Conservation (phyloP, 2,888 invertebrate genomes). For the Synergus japonicus region DNA sequence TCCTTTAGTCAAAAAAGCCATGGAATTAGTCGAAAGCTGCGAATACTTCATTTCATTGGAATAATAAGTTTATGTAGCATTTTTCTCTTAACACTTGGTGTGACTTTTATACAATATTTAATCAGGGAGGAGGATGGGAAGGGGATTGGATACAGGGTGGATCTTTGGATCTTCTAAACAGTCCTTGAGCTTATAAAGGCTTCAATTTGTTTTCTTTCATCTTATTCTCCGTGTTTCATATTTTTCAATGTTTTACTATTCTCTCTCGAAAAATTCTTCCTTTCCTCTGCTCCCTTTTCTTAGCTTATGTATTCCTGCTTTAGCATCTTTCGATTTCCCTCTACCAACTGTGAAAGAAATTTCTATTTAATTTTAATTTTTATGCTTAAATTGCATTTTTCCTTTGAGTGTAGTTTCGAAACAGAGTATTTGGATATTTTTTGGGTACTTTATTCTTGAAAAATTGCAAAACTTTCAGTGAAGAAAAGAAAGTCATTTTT, state of each 20-base stretch:
- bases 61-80: conserved; percentile 60
- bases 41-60: conserved; percentile 55
- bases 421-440: background rate
- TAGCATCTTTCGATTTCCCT: background rate
- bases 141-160: conserved; percentile 51
- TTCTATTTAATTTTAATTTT: background rate
- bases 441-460: no score
- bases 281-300: conserved; percentile 29
- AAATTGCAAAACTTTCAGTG: no score
- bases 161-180: conserved; percentile 58
- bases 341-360: conserved; percentile 13
- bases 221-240: conserved; percentile 47
- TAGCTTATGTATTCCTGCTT: conserved; percentile 14
- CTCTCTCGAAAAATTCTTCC: conserved; percentile 34
- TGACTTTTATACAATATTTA: conserved; percentile 60
- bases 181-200: conserved; percentile 74
- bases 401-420: background rate
- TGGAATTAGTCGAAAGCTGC: conserved; percentile 57
- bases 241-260: conserved; percentile 42
- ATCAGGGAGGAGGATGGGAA: conserved; percentile 54
- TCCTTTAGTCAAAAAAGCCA: conserved; percentile 49
- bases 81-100: conserved; percentile 59
- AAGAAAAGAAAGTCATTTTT: no score
- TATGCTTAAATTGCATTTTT: background rate
- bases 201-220: conserved; percentile 58